Evolutionary conservation across 53 echinoderm and acorn worm species (phyloP).

Genomic region (Paelopatides confundens): DNA sequence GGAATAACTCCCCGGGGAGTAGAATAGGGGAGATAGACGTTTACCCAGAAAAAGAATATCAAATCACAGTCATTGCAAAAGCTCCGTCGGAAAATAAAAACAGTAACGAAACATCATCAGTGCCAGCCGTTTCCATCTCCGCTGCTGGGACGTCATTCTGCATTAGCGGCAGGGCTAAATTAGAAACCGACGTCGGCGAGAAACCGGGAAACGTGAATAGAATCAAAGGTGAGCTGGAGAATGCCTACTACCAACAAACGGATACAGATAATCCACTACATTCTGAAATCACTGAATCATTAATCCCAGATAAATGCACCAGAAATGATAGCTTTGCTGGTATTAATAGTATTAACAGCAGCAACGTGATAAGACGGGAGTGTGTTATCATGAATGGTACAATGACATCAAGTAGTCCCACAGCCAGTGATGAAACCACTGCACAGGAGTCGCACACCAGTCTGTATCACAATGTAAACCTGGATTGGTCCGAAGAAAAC

Average conservation of each 20-base stretch:
- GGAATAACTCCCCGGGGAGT: not conserved
- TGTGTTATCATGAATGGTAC: not conserved
- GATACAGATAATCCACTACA: not conserved
- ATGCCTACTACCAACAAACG: not conserved
- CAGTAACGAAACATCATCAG: not conserved
- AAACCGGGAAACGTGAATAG: not conserved
- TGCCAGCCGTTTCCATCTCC: not conserved
- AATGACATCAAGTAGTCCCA: not conserved
- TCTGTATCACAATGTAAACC: constrained; percentile 2
- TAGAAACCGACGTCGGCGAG: not conserved
- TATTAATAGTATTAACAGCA: not conserved
- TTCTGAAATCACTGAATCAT: not conserved
- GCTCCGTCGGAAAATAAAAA: not conserved
- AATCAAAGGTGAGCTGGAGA: not conserved
- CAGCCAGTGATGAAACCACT: not conserved
- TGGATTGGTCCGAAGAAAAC: not conserved
- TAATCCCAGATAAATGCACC: not conserved
- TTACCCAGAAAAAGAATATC: not conserved
- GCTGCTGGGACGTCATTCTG: constrained; percentile 1
- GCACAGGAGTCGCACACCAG: constrained; percentile 5
- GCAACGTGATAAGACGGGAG: not conserved
- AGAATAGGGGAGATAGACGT: not conserved
- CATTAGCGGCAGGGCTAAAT: constrained; percentile 4
- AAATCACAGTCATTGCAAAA: constrained; percentile 20
- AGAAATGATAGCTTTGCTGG: not conserved